These are phyloP conservation scores for Piprites chloris DNA, from an alignment of 2,113 vertebrate species.

Conservation along the genomic window DNA sequence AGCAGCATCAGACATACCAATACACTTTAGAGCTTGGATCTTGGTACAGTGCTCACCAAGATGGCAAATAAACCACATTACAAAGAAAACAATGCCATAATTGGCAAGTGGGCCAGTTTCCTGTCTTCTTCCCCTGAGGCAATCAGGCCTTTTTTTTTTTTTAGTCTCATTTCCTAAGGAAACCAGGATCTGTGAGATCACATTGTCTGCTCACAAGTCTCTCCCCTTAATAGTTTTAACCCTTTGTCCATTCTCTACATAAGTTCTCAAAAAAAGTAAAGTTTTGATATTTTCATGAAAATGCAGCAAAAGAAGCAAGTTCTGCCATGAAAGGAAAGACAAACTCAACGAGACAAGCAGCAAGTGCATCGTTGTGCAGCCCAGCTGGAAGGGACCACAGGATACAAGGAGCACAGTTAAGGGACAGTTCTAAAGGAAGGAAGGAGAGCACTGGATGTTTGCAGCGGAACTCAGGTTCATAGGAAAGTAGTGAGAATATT, in stretches of 20 bases:
- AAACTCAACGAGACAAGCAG: background rate
- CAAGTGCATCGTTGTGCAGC: background rate
- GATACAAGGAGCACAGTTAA: background rate
- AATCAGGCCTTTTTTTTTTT: conserved; percentile 30
- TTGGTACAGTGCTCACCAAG: background rate
- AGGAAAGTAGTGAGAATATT: conserved; percentile 18
- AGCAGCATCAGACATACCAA: background rate
- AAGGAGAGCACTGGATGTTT: background rate
- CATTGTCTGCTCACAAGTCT: conserved; percentile 15
- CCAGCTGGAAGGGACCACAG: background rate
- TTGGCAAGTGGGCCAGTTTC: conserved; percentile 52
- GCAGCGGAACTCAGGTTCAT: background rate
- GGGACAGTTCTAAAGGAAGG: background rate
- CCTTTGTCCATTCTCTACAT: background rate
- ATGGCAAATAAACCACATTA: conserved; percentile 20
- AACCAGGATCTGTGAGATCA: conserved; percentile 43
- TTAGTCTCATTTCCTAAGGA: conserved; percentile 63
- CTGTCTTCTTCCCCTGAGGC: conserved; percentile 59
- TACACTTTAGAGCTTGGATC: background rate
- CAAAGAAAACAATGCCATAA: conserved; percentile 60
- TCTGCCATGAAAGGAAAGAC: background rate
- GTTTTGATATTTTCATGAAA: background rate
- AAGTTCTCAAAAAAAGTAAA: background rate
- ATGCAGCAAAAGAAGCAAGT: background rate
- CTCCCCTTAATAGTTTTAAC: conserved; percentile 25